Evolutionary conservation across 2,797 vertebrate species (phyloP), one percentile per base, ranked within the genome.

Genomic region (Hephaestus fuliginosus): DNA sequence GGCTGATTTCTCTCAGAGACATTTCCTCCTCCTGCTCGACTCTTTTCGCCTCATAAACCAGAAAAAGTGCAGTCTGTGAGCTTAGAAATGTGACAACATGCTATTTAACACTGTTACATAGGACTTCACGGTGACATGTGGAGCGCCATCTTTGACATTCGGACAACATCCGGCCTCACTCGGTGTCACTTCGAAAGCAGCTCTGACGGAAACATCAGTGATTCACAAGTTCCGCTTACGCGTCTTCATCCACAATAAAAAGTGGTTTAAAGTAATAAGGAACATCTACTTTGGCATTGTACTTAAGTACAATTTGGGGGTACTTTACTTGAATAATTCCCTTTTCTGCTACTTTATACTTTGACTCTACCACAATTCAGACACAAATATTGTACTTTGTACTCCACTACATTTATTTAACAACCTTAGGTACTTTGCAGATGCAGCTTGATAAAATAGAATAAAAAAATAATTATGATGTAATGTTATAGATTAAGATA

Each of bases 91-190:
- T 4, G 4, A 4, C 62, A 41, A 36, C 39, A 43, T 30, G 1
- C 1, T 11, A 0, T 5, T 22, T 46, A 1, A 10, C 0, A 4
- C 0, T 28, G 22, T n/a, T 20, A 15, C 1, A 10, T 0, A 28
- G 25, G 3, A 55, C 33, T 41, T 76, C 70, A 76, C 60, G 7
- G 13, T 28, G 58, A 80, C 88, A 82, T 46, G 87, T 7, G 70
- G 0, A 36, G 17, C 90, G 88, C 91, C 91, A 92, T 92, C 78
- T 88, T 91, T 93, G 89, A 93, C 88, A 86, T 93, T 89, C 76
- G 28, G 49, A 86, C 61, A 86, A 92, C 84, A 84, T 95, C 92
- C 92, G 90, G 76, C 67, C 25, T 73, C 20, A 73, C 5, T 14
- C 1, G 25, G 81, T 79, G 77, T 44, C 13, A 33, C 80, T 8